Evolutionary conservation across 2,797 vertebrate species (phyloP).

Genomic region (Hyperoplus lanceolatus): DNA sequence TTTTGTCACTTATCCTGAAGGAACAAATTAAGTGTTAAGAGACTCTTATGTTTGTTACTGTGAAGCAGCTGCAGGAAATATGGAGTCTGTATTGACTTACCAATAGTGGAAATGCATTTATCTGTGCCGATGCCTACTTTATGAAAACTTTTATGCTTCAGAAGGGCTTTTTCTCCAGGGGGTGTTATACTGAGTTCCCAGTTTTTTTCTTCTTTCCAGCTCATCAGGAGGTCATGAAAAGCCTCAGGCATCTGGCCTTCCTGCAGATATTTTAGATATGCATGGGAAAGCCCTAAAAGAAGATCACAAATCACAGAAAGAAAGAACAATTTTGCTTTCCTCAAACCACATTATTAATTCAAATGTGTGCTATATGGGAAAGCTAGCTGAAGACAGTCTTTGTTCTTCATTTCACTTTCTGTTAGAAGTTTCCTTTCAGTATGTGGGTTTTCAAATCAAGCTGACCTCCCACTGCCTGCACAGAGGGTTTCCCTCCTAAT

Average conservation of each 20-base stretch:
- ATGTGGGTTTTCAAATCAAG: slow-evolving; percentile 45
- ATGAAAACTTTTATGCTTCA: slow-evolving; percentile 17
- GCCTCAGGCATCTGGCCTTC: slow-evolving; percentile 45
- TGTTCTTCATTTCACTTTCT: slow-evolving; percentile 52
- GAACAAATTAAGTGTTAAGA: neutral
- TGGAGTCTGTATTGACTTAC: neutral
- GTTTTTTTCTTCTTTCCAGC: slow-evolving; percentile 6
- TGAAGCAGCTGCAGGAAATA: slow-evolving; percentile 25
- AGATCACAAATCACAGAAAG: slow-evolving; percentile 41
- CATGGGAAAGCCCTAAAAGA: slow-evolving; percentile 41
- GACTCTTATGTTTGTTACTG: neutral
- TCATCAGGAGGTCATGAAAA: slow-evolving; percentile 61
- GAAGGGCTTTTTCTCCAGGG: slow-evolving; percentile 19
- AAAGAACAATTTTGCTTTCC: slow-evolving; percentile 50
- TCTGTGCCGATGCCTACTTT: slow-evolving; percentile 2
- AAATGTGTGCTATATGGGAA: slow-evolving; percentile 39
- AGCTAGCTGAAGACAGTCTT: slow-evolving; percentile 54
- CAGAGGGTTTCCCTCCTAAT: slow-evolving; percentile 40
- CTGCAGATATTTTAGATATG: slow-evolving; percentile 39
- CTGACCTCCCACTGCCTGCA: slow-evolving; percentile 58
- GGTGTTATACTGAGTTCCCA: slow-evolving; percentile 16
- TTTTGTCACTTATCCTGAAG: neutral
- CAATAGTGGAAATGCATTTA: neutral
- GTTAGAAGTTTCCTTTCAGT: slow-evolving; percentile 64
- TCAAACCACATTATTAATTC: slow-evolving; percentile 59